These are phyloP conservation scores for Ceyx melanurus DNA, from an alignment of 2,113 vertebrate genomes.

Conservation along the genomic window DNA sequence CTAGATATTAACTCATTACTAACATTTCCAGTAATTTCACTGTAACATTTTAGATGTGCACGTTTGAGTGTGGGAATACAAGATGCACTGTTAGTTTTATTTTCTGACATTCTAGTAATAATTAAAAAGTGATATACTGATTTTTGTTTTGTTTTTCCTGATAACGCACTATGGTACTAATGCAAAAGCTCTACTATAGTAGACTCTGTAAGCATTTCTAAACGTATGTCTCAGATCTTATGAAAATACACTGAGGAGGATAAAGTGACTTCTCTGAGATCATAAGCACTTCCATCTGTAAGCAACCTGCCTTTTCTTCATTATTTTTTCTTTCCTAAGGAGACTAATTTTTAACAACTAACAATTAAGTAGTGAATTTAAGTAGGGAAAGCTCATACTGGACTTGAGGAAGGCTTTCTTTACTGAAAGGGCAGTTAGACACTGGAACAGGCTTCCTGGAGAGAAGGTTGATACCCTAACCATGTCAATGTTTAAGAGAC, in stretches of 20 bases:
- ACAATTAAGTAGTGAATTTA: background rate
- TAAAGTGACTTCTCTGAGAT: background rate
- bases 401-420: background rate
- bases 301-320: background rate
- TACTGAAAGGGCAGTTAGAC: fast-evolving
- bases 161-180: background rate
- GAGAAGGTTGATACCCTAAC: fast-evolving
- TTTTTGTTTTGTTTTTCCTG: background rate
- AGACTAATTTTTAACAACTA: fast-evolving
- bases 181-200: background rate
- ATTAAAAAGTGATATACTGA: background rate
- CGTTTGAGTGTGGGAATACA: background rate
- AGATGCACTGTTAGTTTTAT: background rate
- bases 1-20: background rate
- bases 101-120: background rate
- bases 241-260: background rate
- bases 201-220: background rate
- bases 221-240: background rate
- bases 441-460: background rate
- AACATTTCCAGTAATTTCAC: background rate
- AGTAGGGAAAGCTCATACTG: background rate
- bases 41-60: background rate
- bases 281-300: background rate
- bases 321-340: background rate
- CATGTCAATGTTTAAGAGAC: background rate